These are phyloP conservation scores for Amphimallon solstitiale DNA, from an alignment of 2,888 invertebrate genomes.

Conservation along the genomic window DNA sequence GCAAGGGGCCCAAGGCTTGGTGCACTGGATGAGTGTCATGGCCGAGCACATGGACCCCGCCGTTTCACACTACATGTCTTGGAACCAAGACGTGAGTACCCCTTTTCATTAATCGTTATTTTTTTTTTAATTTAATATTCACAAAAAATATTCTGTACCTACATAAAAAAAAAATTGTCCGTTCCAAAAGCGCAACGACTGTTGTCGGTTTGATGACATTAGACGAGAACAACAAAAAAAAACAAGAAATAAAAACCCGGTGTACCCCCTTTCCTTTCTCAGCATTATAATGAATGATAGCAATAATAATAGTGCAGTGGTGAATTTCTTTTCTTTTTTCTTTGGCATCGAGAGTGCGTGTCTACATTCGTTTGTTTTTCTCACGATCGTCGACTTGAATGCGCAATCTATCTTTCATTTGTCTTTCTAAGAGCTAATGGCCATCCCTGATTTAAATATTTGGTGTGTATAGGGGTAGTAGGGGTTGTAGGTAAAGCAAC, in stretches of 20 bases:
- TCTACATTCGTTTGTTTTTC: constrained; percentile 42
- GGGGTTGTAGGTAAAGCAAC: background rate
- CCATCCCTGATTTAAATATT: constrained; percentile 49
- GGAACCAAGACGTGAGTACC: constrained; percentile 72
- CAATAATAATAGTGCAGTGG: constrained; percentile 17
- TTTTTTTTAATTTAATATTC: background rate
- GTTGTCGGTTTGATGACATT: background rate
- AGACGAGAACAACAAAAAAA: background rate
- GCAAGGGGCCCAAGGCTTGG: constrained; percentile 79
- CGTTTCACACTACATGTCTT: constrained; percentile 77
- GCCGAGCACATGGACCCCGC: constrained; percentile 93
- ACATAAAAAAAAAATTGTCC: background rate
- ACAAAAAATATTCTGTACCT: background rate
- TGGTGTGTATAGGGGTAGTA: constrained; percentile 25
- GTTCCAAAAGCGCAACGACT: background rate
- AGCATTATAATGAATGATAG: background rate
- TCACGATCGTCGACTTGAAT: constrained; percentile 45
- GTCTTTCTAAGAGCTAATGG: constrained; percentile 49
- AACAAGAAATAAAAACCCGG: background rate
- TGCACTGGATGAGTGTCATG: constrained; percentile 98
- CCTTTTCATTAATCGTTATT: background rate
- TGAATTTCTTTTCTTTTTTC: constrained; percentile 1
- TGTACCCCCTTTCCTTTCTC: background rate
- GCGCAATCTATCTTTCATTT: constrained; percentile 51
- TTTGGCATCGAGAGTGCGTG: too few relatives aligned